Evolutionary conservation across 2,797 vertebrate genomes (phyloP).

Genomic region (Alca torda): DNA sequence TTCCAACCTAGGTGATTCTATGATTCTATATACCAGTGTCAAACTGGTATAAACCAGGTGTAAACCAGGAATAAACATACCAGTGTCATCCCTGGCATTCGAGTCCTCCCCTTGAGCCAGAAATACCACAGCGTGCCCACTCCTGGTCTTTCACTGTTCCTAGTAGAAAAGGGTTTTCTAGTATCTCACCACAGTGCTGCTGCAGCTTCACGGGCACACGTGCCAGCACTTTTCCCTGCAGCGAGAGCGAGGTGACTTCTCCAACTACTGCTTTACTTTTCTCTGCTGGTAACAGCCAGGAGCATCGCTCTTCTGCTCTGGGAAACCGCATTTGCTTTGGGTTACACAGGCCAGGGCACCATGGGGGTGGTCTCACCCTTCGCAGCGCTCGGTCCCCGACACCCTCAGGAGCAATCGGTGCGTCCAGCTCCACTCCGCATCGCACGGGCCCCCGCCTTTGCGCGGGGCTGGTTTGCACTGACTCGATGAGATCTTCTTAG

Average conservation of each 20-base stretch:
- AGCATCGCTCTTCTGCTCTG: not conserved
- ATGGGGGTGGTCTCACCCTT: not conserved
- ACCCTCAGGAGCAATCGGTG: rapidly evolving
- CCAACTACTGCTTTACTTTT: not conserved
- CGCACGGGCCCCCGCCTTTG: not conserved
- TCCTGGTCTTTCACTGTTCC: not conserved
- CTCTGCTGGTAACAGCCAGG: not conserved
- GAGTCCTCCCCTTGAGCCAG: not conserved
- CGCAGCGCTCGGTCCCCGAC: not conserved
- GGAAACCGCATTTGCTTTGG: not conserved
- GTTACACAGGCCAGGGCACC: not conserved
- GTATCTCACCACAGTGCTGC: not conserved
- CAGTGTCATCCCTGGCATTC: not conserved
- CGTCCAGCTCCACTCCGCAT: not conserved
- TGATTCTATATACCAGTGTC: not conserved
- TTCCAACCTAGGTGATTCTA: too few species aligned
- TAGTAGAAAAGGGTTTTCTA: not conserved
- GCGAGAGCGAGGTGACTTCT: not conserved
- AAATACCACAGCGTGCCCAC: not conserved
- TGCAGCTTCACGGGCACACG: rapidly evolving
- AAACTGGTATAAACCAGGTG: not conserved
- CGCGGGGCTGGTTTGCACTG: not conserved
- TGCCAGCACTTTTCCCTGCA: not conserved
- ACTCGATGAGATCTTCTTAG: not conserved
- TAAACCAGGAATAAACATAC: not conserved